Percentiles rank a stretch among this genome's conserved stretches.
Conservation (phyloP, 2,888 invertebrate genomes). For the Drosophila hamatofila region DNA sequence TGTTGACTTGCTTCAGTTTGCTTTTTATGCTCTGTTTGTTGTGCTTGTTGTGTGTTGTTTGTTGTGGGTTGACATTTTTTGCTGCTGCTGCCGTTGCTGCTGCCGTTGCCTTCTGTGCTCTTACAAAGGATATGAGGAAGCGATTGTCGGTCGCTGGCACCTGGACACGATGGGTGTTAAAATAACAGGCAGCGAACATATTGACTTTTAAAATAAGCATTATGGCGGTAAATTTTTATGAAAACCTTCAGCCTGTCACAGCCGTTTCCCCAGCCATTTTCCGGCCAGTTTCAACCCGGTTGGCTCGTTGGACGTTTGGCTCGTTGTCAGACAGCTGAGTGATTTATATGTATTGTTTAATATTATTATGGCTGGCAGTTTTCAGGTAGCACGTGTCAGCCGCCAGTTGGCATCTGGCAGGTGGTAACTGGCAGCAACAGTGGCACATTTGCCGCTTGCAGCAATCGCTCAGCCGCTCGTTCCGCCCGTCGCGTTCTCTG, state of each 20-base stretch:
- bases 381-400: conserved; percentile 37
- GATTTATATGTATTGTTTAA: conserved; percentile 80
- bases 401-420: conserved; percentile 22
- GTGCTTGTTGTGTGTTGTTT: conserved; percentile 55
- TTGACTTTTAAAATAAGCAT: conserved; percentile 82
- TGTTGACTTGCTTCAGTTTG: conserved; percentile 52
- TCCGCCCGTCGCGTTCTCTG: conserved; percentile 64
- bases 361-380: conserved; percentile 78
- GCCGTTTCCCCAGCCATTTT: conserved; percentile 40
- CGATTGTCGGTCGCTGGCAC: conserved; percentile 66
- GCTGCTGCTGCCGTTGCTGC: conserved; percentile 29
- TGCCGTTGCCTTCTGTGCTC: conserved; percentile 46
- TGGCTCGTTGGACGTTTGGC: conserved; percentile 37
- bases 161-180: conserved; percentile 80
- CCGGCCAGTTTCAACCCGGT: conserved; percentile 11
- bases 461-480: conserved; percentile 47
- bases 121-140: conserved; percentile 67
- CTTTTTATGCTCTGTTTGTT: conserved; percentile 63
- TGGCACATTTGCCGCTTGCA: conserved; percentile 15
- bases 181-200: conserved; percentile 79
- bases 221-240: conserved; percentile 79
- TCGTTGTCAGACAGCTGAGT: conserved; percentile 74
- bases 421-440: conserved; percentile 28
- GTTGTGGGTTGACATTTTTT: conserved; percentile 66
- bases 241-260: conserved; percentile 67